These are phyloP conservation scores for Montipora cactus DNA, from an alignment of 64 coral and sea anemone genomes.

Conservation along the genomic window DNA sequence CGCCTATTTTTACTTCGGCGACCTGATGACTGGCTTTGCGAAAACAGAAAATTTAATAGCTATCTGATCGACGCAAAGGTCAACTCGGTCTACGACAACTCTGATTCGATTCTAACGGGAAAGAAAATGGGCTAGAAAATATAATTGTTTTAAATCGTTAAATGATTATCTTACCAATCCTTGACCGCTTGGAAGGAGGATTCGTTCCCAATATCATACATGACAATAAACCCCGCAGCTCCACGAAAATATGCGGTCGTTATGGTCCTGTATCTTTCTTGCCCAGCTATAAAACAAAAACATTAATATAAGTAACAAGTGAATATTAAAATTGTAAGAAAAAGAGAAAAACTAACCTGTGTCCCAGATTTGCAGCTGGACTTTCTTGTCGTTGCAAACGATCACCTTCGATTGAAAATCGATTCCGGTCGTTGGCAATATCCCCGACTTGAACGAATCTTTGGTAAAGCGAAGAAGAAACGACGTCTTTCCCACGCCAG, in stretches of 20 bases:
- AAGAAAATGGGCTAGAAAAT: no score
- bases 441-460: slow-evolving; percentile 92
- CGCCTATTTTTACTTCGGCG: no score
- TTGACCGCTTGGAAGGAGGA: slow-evolving; percentile 93
- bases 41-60: no score
- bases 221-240: slow-evolving; percentile 97
- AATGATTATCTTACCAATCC: slow-evolving; percentile 77
- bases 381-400: slow-evolving; percentile 96
- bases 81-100: no score
- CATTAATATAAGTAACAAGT: no score
- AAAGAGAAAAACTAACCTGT: slow-evolving; percentile 67
- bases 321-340: background rate
- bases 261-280: slow-evolving; percentile 98
- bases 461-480: slow-evolving; percentile 96
- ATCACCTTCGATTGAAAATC: slow-evolving; percentile 98
- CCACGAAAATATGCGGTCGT: slow-evolving; percentile 97
- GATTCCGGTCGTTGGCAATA: slow-evolving; percentile 93
- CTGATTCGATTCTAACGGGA: no score
- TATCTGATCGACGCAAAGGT: no score
- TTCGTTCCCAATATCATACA: slow-evolving; percentile 99
- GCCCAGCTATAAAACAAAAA: slow-evolving; percentile 83
- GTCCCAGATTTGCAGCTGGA: slow-evolving; percentile 98
- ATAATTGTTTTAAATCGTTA: no score
- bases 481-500: slow-evolving; percentile 95
- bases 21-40: no score